Evolutionary conservation across 2,797 vertebrate species (phyloP), one percentile per base, ranked within the genome.

Genomic region (Coreius guichenoti): DNA sequence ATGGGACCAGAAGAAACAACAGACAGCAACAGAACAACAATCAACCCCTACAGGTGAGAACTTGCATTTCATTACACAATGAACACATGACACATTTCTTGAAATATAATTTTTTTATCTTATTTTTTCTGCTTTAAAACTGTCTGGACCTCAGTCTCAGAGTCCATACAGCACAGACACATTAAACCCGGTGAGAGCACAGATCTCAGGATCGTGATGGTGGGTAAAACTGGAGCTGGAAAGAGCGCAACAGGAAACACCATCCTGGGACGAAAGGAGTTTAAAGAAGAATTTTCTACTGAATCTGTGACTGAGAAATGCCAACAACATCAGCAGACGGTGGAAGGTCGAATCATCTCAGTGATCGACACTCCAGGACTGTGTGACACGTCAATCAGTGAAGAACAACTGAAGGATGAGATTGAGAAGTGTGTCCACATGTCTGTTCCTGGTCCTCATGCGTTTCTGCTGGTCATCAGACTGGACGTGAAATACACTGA

Each of bases 391-490:
- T 88, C 21, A 54, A 87, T 94, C 8, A 16, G 13, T 78, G 16
- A 26, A 81, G 47, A 39, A 1, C 0, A 76, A 4, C 3, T 81
- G 17, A 78, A 78, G 89, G 1, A 86, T 90, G 78, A 89, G 92
- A 23, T 92, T 92, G 4, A 16, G 56, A 73, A 5, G 0, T 74
- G 54, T 17, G 19, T 61, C 0, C 0, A 74, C 0, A 74, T 74
- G 56, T 74, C 54, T 61, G 9, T 3, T 74, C 81, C 81, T 45
- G 80, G 80, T 61, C 93, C 93, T 56, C 93, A 94, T 1, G 93
- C 84, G n/a, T 94, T 95, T 90, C 86, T 87, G 12, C 70, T 94
- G 9, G 91, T 93, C 4, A 58, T 92, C 63, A 89, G 85, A 43
- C 43, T 75, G 0, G 58, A 47, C 4, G 29, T 2, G 0, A 75